Evolutionary conservation across 2,888 invertebrate genomes (phyloP), one percentile per base, ranked within the genome.

Genomic region (Tuta absoluta): DNA sequence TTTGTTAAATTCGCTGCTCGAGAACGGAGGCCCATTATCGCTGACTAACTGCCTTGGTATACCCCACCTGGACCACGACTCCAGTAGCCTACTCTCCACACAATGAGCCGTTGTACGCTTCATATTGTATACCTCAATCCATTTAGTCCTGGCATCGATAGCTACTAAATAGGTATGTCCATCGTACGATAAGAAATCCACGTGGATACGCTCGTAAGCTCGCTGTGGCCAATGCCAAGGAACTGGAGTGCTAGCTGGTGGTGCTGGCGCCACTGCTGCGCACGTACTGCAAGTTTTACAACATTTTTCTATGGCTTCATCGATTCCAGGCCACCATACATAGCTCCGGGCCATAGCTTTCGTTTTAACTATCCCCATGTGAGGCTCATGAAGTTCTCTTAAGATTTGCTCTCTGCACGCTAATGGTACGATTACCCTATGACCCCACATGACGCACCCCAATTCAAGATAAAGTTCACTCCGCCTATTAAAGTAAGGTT

Each of bases 11-110:
- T 62, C 51, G 0, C 5, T 38, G 17, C 62, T 53, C 0, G 51
- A n/a, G 19, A 62, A 62, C 14, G 62, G 62, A 12, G 62, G 62
- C 2, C 62, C 62, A 14, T 62, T 37, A 37, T 62, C 62, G 2
- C 38, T 38, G 2, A 62, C 62, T 23, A 62, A 0, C 21, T 62
- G 38, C 38, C 3, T 38, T 37, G 62, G 62, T 3, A 62, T 0
- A 2, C 62, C 62, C 11, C 51, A 62, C 21, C 62, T 0, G 0
- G 62, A 17, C 21, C 33, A 62, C 1, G 5, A 38, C 21, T 37
- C 51, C 0, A 33, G n/a, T 5, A 57, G n/a, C 0, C 12, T 17
- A 4, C 37, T 37, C 3, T 37, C 37, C 8, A 57, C 57, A 10
- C 7, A 14, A 17, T 2, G n/a, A 37, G 57, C 57, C 0, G 17